Evolutionary conservation across 2,888 invertebrate species (phyloP), one percentile per base, ranked within the genome.

Genomic region (Notodonta dromedarius): DNA sequence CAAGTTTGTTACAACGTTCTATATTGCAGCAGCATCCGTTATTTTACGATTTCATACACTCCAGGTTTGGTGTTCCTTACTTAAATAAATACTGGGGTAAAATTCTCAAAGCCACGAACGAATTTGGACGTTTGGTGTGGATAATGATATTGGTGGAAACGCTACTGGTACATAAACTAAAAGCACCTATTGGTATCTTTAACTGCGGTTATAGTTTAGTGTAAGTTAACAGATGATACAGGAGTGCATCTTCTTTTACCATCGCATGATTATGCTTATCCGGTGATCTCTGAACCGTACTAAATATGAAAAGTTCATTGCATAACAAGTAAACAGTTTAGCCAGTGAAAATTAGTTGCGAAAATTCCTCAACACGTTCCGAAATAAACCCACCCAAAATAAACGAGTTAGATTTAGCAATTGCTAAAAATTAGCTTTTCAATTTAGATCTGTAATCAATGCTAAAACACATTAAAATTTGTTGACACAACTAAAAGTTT

Each of bases 11-110:
- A 48, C n/a, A 48, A 14, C 4, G n/a, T n/a, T 13, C 14, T n/a
- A 48, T 48, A 1, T 48, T n/a, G 14, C 4, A 48, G 48, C 4
- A 48, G 48, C 48, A 48, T 48, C 48, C 48, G n/a, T 48, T 48
- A 48, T n/a, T n/a, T 48, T 14, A 48, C n/a, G 14, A 48, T 13
- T 48, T 48, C 14, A 14, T 48, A 5, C 13, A 48, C 48, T 11
- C 48, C 6, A 48, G 48, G 5, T 48, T 48, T 48, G 48, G n/a
- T 48, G 48, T 48, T 24, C 24, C 2, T 24, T 24, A 24, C n/a
- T 48, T 48, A 13, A n/a, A 48, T 48, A 48, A 48, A 48, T 48
- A 48, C n/a, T 48, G n/a, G 48, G 13, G 48, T 48, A n/a, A 48
- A n/a, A 48, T n/a, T 48, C 11, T 48, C 48, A 14, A n/a, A 6